Percentiles rank a stretch among this genome's conserved stretches.
Conservation (phyloP, 2,797 vertebrate species). For the Merluccius polli region DNA sequence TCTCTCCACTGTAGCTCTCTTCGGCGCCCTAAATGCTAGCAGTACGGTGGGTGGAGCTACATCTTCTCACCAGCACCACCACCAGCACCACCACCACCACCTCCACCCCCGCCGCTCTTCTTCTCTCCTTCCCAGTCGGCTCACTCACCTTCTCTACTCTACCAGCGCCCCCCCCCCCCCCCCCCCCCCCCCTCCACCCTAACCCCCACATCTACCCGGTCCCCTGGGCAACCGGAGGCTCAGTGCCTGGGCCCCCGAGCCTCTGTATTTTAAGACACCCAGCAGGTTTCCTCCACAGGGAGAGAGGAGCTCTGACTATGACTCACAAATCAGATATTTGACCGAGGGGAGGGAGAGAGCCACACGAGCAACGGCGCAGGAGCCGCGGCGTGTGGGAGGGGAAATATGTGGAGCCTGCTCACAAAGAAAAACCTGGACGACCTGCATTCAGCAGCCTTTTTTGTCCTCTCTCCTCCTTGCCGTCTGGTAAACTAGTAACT, state of each 20-base stretch:
- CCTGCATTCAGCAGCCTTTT: constrained; percentile 39
- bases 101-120: constrained; percentile 27
- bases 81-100: constrained; percentile 50
- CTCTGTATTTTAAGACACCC: constrained; percentile 70
- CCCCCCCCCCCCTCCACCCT: constrained; percentile 41
- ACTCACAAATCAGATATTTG: constrained; percentile 74
- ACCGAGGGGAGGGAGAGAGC: constrained; percentile 66
- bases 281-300: constrained; percentile 60
- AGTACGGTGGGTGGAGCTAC: constrained; percentile 57
- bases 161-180: constrained; percentile 34
- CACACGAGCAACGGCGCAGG: constrained; percentile 52
- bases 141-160: constrained; percentile 50
- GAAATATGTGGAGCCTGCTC: constrained; percentile 65
- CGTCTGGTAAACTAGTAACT: constrained; percentile 64
- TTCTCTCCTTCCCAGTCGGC: constrained; percentile 46
- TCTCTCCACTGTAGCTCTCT: constrained; percentile 28
- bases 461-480: constrained; percentile 42
- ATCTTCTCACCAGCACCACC: constrained; percentile 56
- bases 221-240: constrained; percentile 54
- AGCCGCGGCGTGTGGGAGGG: constrained; percentile 62
- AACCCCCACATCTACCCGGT: constrained; percentile 42
- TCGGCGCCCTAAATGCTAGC: constrained; percentile 45
- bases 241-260: constrained; percentile 52
- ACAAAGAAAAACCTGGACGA: constrained; percentile 62
- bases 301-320: constrained; percentile 64